Conservation (phyloP, 2,113 vertebrate genomes). For the Gambusia holbrooki region DNA sequence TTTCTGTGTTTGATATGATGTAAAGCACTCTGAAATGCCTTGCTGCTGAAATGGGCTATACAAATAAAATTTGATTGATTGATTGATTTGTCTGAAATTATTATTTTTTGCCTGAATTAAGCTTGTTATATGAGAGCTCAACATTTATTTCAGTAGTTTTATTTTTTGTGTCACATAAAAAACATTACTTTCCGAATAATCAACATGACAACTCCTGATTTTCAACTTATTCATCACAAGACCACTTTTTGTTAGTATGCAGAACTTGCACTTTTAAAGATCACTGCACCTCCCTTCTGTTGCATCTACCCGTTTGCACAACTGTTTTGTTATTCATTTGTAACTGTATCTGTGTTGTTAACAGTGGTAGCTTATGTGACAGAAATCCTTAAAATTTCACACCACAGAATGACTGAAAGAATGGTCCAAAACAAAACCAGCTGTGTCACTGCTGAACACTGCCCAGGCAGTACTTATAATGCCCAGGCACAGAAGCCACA, state of each 20-base stretch:
- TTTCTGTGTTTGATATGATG: no score
- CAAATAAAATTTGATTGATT: no score
- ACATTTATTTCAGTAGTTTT: no score
- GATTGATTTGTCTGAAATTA: no score
- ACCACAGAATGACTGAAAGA: slow-evolving; percentile 65
- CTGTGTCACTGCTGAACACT: slow-evolving; percentile 73
- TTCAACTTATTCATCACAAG: no score
- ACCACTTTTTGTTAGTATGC: neutral
- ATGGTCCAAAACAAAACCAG: slow-evolving; percentile 81
- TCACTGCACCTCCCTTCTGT: neutral
- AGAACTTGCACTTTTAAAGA: neutral
- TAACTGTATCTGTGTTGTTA: slow-evolving; percentile 35
- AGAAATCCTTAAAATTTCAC: slow-evolving; percentile 67
- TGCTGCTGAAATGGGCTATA: no score
- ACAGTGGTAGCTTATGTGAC: slow-evolving; percentile 25
- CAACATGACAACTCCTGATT: no score
- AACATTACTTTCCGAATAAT: no score
- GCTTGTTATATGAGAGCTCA: no score
- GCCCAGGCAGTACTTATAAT: slow-evolving; percentile 75
- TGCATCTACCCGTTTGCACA: neutral
- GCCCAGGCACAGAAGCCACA: slow-evolving; percentile 54
- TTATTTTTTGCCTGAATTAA: no score
- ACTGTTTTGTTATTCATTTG: neutral
- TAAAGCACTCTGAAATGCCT: no score
- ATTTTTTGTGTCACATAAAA: no score